These are phyloP conservation scores for Saccopteryx leptura DNA, from an alignment of 2,113 vertebrate species.

Conservation along the genomic window DNA sequence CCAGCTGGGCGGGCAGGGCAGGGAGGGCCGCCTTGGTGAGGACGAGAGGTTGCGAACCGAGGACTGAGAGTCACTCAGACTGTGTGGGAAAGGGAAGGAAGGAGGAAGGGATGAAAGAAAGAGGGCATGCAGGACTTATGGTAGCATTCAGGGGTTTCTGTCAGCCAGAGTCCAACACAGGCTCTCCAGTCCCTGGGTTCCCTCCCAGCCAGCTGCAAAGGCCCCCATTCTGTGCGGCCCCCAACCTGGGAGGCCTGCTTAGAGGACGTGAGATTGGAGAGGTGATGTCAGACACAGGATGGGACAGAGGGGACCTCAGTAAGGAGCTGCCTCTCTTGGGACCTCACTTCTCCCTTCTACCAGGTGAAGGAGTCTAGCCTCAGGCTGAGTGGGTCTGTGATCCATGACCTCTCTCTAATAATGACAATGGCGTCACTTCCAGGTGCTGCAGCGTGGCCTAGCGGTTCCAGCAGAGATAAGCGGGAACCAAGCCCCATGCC, in stretches of 20 bases:
- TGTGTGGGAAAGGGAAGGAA: neutral
- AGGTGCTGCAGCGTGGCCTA: no score
- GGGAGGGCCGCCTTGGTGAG: neutral
- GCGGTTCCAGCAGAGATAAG: fast-evolving
- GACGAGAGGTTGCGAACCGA: neutral
- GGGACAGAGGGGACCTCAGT: neutral
- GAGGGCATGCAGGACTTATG: neutral
- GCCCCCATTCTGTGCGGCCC: neutral
- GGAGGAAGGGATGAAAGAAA: neutral
- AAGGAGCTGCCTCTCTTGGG: neutral
- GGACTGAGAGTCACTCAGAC: neutral
- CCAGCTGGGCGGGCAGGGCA: neutral
- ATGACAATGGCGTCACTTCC: neutral
- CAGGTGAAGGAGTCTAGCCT: neutral
- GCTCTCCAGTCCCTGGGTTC: no score
- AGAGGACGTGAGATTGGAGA: neutral
- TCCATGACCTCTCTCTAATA: neutral
- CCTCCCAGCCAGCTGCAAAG: no score
- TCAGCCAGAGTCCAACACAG: fast-evolving
- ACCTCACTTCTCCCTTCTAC: neutral
- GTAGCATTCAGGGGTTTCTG: neutral
- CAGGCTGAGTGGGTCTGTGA: neutral
- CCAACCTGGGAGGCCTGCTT: neutral
- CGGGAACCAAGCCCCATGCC: neutral
- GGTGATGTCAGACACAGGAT: neutral